Evolutionary conservation across 2,888 invertebrate species (phyloP).

Genomic region (Euclidia mi): DNA sequence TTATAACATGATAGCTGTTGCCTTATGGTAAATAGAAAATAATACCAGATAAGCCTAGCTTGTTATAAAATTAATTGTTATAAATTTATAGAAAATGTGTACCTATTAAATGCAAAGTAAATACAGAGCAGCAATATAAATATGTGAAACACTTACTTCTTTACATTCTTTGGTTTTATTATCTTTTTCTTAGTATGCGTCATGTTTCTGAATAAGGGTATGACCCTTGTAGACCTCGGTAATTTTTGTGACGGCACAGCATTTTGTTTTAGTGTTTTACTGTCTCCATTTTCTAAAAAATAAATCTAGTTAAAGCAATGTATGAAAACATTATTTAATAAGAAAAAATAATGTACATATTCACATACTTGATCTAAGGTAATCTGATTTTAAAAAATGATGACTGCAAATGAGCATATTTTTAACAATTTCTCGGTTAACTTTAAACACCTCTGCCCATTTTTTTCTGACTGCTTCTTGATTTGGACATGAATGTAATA

Average conservation of each 20-base stretch:
- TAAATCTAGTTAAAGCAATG: not conserved
- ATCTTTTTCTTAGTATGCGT: slow-evolving; percentile 11
- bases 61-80: too few species aligned
- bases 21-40: too few species aligned
- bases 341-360: not conserved
- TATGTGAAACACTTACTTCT: slow-evolving; percentile 10
- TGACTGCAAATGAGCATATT: slow-evolving; percentile 49
- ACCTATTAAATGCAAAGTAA: too few species aligned
- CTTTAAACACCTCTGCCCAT: slow-evolving; percentile 48
- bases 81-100: too few species aligned
- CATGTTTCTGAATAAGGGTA: slow-evolving; percentile 14
- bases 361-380: slow-evolving; percentile 43
- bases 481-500: slow-evolving; percentile 45
- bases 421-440: slow-evolving; percentile 40
- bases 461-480: slow-evolving; percentile 42
- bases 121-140: too few species aligned
- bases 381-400: slow-evolving; percentile 43
- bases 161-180: slow-evolving; percentile 5
- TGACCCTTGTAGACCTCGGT: slow-evolving; percentile 26
- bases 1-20: too few species aligned
- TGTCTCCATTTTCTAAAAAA: slow-evolving; percentile 33
- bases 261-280: slow-evolving; percentile 35
- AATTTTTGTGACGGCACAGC: slow-evolving; percentile 46
- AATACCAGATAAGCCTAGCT: too few species aligned
- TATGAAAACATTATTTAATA: not conserved